Evolutionary conservation across 1,140 invertebrate genomes (phyloP).

Genomic region (Chrysomallon squamiferum): DNA sequence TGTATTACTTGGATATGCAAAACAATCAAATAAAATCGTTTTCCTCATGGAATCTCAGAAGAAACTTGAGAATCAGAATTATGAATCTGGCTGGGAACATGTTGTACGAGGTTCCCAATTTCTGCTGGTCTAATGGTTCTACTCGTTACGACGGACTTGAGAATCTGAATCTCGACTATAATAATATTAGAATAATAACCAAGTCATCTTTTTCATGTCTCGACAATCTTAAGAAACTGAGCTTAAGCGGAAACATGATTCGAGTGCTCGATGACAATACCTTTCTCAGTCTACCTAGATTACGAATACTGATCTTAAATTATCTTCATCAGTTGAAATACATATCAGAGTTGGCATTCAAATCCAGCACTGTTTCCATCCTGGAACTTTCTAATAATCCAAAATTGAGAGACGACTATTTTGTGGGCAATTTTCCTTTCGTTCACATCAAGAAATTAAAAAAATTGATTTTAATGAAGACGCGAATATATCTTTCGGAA

Average conservation of each 20-base stretch:
- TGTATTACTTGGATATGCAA: too few relatives aligned
- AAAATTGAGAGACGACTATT: not conserved
- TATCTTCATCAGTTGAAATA: not conserved
- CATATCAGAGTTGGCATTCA: constrained; percentile 10
- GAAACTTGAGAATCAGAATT: not conserved
- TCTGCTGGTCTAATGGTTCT: not conserved
- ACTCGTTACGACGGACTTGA: not conserved
- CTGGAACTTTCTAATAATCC: constrained; percentile 12
- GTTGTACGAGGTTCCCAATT: not conserved
- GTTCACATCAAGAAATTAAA: not conserved
- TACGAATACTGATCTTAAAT: constrained; percentile 2
- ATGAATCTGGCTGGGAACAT: not conserved
- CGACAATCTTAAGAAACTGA: not conserved
- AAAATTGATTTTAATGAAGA: not conserved
- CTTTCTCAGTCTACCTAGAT: constrained; percentile 2
- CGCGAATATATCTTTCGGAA: not conserved
- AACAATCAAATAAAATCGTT: too few relatives aligned
- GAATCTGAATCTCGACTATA: not conserved
- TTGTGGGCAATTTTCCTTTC: constrained; percentile 2
- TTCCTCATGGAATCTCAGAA: too few relatives aligned
- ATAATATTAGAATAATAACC: not conserved
- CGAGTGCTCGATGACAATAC: not conserved
- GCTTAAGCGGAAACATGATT: constrained; percentile 2
- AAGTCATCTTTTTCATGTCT: not conserved
- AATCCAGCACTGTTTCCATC: constrained; percentile 2